phyloP scores from a whole-genome alignment of 2,113 vertebrate genomes.

The Bubalus kerabau region DNA sequence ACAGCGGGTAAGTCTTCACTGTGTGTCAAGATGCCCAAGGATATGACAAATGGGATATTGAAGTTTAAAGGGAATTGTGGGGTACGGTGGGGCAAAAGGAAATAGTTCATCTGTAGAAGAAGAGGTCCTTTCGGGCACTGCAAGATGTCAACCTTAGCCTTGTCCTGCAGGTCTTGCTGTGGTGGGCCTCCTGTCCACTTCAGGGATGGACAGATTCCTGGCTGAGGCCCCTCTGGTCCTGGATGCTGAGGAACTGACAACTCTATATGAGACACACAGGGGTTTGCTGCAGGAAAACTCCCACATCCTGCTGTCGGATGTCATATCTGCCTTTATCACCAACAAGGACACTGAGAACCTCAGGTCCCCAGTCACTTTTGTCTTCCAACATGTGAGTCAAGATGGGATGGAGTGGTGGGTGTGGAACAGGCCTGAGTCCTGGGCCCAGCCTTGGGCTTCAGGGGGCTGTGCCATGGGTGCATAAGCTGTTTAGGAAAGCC shows the following conservation, averaged over 20 bases:
- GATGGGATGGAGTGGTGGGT: not conserved
- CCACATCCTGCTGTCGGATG: constrained; percentile 77
- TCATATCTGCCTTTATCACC: constrained; percentile 75
- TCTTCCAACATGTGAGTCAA: constrained; percentile 74
- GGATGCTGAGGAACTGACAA: not conserved
- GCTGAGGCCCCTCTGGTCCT: constrained; percentile 24
- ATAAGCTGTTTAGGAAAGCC: not conserved
- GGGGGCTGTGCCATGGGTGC: accelerated
- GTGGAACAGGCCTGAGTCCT: not conserved
- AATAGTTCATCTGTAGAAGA: not conserved
- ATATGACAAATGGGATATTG: not conserved
- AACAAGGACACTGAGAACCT: constrained; percentile 73
- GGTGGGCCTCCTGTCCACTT: constrained; percentile 75
- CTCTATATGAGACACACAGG: not conserved
- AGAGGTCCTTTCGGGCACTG: too few relatives aligned
- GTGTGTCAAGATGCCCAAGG: not conserved
- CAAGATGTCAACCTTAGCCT: not conserved
- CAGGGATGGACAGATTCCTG: constrained; percentile 61
- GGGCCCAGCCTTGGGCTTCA: not conserved
- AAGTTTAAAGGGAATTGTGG: not conserved
- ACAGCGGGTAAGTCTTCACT: not conserved
- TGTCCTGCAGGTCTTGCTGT: not conserved
- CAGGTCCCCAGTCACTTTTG: constrained; percentile 67
- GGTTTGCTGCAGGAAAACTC: not conserved
- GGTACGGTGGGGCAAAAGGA: not conserved